Evolutionary conservation across 2,888 invertebrate genomes (phyloP).

Genomic region (Atherix ibis): DNA sequence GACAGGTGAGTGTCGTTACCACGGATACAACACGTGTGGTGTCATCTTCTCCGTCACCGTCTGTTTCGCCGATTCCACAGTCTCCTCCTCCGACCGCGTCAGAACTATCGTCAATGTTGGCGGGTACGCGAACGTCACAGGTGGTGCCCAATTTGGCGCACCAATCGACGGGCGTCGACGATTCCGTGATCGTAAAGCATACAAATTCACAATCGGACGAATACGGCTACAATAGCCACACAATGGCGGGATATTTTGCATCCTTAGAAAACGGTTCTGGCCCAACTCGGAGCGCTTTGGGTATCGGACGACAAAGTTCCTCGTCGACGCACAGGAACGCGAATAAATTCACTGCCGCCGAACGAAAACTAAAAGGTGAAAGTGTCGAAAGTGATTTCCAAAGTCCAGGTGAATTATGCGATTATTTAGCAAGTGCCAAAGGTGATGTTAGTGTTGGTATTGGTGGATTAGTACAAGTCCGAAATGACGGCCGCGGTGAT

Average conservation of each 20-base stretch:
- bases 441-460: constrained; percentile 6
- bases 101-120: too few relatives aligned
- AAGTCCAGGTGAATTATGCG: too few relatives aligned
- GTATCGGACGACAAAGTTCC: constrained; percentile 5
- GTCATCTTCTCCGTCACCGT: constrained; percentile 30
- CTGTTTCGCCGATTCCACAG: too few relatives aligned
- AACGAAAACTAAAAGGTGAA: constrained; percentile 3
- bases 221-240: constrained; percentile 20
- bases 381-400: constrained; percentile 9
- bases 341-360: constrained; percentile 3
- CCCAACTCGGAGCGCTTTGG: neutral
- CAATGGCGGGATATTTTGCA: constrained; percentile 32
- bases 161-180: constrained; percentile 35
- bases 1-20: constrained; percentile 57
- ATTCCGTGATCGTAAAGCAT: constrained; percentile 42
- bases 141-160: too few relatives aligned
- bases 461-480: constrained; percentile 6
- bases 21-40: constrained; percentile 59
- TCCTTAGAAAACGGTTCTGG: constrained; percentile 23
- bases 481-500: constrained; percentile 10
- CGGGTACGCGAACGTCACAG: too few relatives aligned
- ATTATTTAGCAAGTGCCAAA: constrained; percentile 2
- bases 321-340: neutral
- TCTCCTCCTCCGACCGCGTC: too few relatives aligned
- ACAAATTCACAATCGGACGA: constrained; percentile 43